Evolutionary conservation across 2,888 invertebrate species (phyloP), one percentile per base, ranked within the genome.

Genomic region (Microctonus brassicae): DNA sequence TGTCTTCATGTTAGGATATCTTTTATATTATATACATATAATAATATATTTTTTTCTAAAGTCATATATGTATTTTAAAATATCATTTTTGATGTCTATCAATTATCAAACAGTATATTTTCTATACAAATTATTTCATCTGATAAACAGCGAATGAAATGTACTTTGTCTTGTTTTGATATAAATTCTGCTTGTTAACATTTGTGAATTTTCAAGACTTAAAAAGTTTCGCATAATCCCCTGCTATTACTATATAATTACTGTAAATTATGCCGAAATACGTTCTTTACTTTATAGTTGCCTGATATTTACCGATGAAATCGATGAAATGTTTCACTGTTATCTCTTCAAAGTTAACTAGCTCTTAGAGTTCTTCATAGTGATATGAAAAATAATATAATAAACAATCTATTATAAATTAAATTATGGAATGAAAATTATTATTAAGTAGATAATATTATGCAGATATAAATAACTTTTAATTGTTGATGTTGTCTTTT

Each of bases 221-320:
- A 69, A n/a, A n/a, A n/a, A n/a, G n/a, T n/a, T n/a, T n/a, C n/a
- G 75, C 71, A 77, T 78, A 74, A 53, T 63, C 75, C 63, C 78
- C 78, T 78, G 78, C 73, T 77, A 74, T 74, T 74, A 73, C 74
- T 76, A 73, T 74, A 74, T 77, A 79, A 79, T 80, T 80, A 79
- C 76, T 77, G 78, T 79, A 78, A 78, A 78, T 79, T 78, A 79
- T 79, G 75, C 75, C 69, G 36, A 42, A 53, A 24, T 63, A 57
- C 66, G 39, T 55, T 73, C 29, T 74, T 62, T 36, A 66, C 62
- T 72, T 77, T 76, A 77, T 82, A 76, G 39, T 69, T 68, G 73
- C 81, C 82, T 83, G 81, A 72, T 81, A 77, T 71, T 69, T 73
- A 70, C 79, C 79, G 80, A 81, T 82, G 75, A 78, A 81, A 81